These are phyloP conservation scores for Hippopotamyrus pictus DNA, from an alignment of 2,797 vertebrate genomes.

Conservation along the genomic window DNA sequence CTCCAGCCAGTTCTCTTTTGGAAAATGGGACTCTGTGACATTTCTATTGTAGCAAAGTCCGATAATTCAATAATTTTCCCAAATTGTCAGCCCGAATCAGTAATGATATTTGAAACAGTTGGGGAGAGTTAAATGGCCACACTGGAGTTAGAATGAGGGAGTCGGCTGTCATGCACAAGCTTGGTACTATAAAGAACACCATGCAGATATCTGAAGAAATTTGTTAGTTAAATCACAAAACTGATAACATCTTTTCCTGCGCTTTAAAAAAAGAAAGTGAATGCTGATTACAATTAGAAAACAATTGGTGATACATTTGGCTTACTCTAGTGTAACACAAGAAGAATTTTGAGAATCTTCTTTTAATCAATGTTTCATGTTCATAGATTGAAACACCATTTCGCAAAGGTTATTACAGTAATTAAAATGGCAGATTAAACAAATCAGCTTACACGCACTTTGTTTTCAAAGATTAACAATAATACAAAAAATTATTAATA, in stretches of 20 bases:
- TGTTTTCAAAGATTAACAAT: slow-evolving; percentile 27
- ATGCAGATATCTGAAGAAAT: neutral
- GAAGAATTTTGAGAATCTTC: neutral
- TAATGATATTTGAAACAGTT: slow-evolving; percentile 2
- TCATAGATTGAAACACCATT: slow-evolving; percentile 25
- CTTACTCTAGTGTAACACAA: neutral
- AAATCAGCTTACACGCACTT: slow-evolving; percentile 38
- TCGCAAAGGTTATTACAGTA: slow-evolving; percentile 26
- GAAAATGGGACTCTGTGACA: slow-evolving; percentile 13
- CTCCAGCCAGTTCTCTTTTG: slow-evolving; percentile 13
- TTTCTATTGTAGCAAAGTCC: slow-evolving; percentile 14
- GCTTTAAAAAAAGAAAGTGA: neutral
- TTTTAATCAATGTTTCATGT: neutral
- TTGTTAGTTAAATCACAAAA: neutral
- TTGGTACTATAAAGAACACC: neutral
- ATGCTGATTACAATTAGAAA: slow-evolving; percentile 9
- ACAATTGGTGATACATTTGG: neutral
- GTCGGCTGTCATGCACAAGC: neutral
- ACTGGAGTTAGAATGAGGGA: neutral
- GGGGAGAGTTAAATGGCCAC: neutral
- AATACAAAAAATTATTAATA: neutral
- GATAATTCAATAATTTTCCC: neutral
- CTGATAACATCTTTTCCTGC: neutral
- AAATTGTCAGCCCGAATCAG: slow-evolving; percentile 1
- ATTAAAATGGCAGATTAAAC: slow-evolving; percentile 45